Evolutionary conservation across 2,888 invertebrate genomes (phyloP).

Genomic region (Podotricha telesiphe): DNA sequence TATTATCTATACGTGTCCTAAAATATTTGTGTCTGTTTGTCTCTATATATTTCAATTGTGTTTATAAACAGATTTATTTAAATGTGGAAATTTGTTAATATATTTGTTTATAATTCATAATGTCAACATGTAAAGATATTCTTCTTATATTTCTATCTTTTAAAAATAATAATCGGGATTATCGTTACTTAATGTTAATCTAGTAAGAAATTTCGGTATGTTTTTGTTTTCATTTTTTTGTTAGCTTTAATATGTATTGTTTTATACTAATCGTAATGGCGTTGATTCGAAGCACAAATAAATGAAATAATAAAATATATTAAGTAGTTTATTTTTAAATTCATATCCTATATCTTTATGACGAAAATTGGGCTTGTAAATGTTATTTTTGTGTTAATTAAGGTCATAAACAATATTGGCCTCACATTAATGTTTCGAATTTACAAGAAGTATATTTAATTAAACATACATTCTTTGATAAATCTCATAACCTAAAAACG

Average conservation of each 20-base stretch:
- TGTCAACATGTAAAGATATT: neutral
- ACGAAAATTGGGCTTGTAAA: neutral
- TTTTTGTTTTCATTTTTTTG: slow-evolving; percentile 2
- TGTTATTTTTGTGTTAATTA: slow-evolving; percentile 1
- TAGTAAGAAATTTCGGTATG: neutral
- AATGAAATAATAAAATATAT: slow-evolving; percentile 5
- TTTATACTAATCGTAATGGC: neutral
- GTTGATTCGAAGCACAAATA: slow-evolving; percentile 2
- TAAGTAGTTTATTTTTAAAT: neutral
- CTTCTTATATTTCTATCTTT: neutral
- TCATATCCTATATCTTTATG: neutral
- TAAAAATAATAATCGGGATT: neutral
- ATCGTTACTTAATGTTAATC: neutral
- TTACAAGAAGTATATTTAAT: neutral
- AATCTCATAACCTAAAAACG: slow-evolving; percentile 35
- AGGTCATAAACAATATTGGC: slow-evolving; percentile 12
- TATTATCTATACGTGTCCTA: no score
- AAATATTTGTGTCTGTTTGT: no score
- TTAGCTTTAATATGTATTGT: neutral
- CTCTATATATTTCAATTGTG: no score
- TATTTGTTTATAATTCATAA: neutral
- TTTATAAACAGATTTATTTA: no score
- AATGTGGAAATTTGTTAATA: neutral
- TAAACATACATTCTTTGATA: slow-evolving; percentile 6
- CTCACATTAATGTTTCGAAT: neutral